These are phyloP conservation scores for Vultur gryphus DNA, from an alignment of 2,797 vertebrate genomes.

Conservation along the genomic window DNA sequence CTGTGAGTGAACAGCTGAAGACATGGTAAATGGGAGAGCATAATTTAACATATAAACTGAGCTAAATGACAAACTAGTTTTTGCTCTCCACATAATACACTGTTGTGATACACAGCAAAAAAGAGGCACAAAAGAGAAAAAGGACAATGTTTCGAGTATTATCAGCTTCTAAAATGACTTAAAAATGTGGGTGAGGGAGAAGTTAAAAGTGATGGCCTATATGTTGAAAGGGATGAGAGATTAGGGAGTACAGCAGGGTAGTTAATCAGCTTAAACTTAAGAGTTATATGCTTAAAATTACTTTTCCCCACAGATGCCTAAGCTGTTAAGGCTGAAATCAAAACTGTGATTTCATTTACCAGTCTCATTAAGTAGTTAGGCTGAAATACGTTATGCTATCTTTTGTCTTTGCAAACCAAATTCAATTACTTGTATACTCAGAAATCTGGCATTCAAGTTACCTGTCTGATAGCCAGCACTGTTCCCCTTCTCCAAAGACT, in stretches of 20 bases:
- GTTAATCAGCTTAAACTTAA: conserved; percentile 17
- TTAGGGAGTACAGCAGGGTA: neutral
- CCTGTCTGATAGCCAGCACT: neutral
- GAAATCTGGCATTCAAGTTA: neutral
- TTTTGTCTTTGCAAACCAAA: neutral
- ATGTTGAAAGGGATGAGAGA: neutral
- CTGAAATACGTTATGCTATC: neutral
- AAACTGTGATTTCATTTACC: conserved; percentile 17
- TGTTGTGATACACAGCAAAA: neutral
- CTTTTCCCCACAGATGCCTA: neutral
- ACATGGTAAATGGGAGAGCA: neutral
- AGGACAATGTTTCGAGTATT: neutral
- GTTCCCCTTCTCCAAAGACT: neutral
- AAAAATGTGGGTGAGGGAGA: neutral
- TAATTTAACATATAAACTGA: neutral
- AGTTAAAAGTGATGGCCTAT: neutral
- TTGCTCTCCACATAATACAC: neutral
- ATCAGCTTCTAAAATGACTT: neutral
- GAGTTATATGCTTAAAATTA: conserved; percentile 9
- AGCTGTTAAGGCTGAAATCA: conserved; percentile 34
- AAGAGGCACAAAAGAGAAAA: neutral
- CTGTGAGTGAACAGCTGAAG: neutral
- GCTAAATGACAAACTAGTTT: neutral
- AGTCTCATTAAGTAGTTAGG: neutral
- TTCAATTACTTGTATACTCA: neutral